A percentile compares a stretch with the other conserved stretches of the same genome.
These are phyloP conservation scores for Bathybates hornii DNA, from an alignment of 2,113 vertebrate genomes.

Conservation along the genomic window DNA sequence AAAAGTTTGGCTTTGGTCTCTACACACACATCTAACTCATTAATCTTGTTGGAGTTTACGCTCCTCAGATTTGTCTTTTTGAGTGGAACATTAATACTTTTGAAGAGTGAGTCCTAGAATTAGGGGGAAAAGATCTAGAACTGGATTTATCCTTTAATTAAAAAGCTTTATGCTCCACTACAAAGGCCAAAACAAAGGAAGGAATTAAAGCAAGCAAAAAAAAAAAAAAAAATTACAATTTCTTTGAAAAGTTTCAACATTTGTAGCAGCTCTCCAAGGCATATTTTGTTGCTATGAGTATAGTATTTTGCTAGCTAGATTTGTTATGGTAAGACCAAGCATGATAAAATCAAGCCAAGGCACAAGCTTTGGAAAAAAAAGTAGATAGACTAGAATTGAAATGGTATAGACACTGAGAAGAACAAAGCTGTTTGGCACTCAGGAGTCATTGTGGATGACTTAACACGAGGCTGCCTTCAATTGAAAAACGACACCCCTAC, in stretches of 20 bases:
- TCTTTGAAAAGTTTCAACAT: not conserved
- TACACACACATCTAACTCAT: not conserved
- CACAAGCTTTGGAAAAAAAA: not conserved
- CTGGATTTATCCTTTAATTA: not conserved
- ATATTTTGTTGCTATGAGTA: not conserved
- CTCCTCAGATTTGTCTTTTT: not conserved
- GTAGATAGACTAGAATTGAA: not conserved
- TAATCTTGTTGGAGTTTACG: not conserved
- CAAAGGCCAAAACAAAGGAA: not conserved
- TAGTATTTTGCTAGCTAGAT: not conserved
- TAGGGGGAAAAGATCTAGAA: not conserved
- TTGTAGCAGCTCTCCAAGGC: not conserved
- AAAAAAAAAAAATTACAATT: not conserved
- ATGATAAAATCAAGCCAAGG: not conserved
- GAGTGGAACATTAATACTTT: not conserved
- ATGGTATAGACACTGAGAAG: not conserved
- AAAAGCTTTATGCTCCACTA: not conserved
- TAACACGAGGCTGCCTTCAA: not conserved
- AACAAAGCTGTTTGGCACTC: conserved; percentile 64
- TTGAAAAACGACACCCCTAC: not conserved
- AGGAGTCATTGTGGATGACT: conserved; percentile 57
- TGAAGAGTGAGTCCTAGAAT: not conserved
- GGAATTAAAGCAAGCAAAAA: not conserved
- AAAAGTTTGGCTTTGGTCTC: not conserved
- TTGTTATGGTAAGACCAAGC: conserved; percentile 42